These are phyloP conservation scores for Macropodus opercularis DNA, from an alignment of 2,797 vertebrate species.

Conservation along the genomic window DNA sequence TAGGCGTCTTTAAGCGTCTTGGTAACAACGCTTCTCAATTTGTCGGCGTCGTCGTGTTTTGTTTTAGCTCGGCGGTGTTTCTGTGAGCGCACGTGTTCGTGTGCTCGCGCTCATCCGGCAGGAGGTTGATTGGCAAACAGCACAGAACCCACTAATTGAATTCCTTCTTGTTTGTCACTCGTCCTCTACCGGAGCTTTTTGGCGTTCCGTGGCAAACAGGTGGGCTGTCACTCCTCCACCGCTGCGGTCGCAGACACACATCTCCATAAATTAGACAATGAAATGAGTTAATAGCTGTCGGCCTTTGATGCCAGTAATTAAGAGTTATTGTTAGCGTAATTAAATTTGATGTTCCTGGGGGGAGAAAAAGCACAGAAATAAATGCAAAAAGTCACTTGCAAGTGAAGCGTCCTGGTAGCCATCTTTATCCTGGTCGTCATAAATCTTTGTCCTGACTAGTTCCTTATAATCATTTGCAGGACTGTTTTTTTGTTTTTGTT, in stretches of 20 bases:
- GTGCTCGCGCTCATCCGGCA: conserved; percentile 18
- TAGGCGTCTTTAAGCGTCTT: conserved; percentile 29
- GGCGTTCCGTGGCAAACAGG: conserved; percentile 74
- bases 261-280: conserved; percentile 64
- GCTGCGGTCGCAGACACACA: conserved; percentile 46
- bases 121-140: conserved; percentile 69
- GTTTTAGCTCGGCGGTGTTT: conserved; percentile 35
- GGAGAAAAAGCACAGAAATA: conserved; percentile 34
- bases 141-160: conserved; percentile 73
- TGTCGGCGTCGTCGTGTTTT: conserved; percentile 36
- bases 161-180: conserved; percentile 71
- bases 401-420: conserved; percentile 14
- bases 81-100: conserved; percentile 25
- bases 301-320: conserved; percentile 74
- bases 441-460: not conserved
- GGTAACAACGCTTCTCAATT: conserved; percentile 49
- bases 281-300: conserved; percentile 69
- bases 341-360: conserved; percentile 55
- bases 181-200: conserved; percentile 70
- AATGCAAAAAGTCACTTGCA: conserved; percentile 37
- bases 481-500: no score
- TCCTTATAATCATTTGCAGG: no score
- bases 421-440: conserved; percentile 20
- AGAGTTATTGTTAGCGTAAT: conserved; percentile 74
- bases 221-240: conserved; percentile 65